Evolutionary conservation across 2,888 invertebrate genomes (phyloP).

Genomic region (Arge pagana): DNA sequence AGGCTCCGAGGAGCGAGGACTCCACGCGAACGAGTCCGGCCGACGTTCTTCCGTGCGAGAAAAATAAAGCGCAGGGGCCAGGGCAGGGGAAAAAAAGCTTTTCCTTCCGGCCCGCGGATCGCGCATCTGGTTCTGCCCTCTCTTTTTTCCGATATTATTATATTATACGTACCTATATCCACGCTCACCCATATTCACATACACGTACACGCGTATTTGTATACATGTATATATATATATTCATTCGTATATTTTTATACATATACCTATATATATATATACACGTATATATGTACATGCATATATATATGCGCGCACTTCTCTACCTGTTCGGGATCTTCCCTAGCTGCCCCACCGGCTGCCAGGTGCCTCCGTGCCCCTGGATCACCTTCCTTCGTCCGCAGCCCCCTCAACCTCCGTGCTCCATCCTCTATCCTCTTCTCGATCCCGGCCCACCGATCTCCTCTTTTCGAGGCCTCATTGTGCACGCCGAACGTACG

Average conservation of each 20-base stretch:
- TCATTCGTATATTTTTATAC: no score
- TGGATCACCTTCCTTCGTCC: not conserved
- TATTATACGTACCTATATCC: not conserved
- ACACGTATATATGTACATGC: constrained; percentile 1
- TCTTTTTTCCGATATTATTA: constrained; percentile 6
- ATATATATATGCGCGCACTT: constrained; percentile 5
- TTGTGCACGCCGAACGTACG: constrained; percentile 3
- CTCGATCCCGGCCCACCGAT: no score
- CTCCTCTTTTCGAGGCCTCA: no score
- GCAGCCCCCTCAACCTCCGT: constrained; percentile 9
- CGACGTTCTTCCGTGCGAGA: constrained; percentile 12
- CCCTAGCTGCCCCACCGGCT: not conserved
- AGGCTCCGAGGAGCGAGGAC: no score
- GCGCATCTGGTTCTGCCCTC: constrained; percentile 39
- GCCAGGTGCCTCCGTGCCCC: not conserved
- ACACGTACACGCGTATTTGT: not conserved
- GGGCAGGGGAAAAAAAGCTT: constrained; percentile 41
- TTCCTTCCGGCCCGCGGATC: constrained; percentile 43
- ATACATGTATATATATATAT: constrained; percentile 8
- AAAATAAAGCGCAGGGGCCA: no score
- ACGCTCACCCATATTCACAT: no score
- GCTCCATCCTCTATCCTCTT: no score
- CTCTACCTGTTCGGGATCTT: constrained; percentile 21
- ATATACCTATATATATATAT: constrained; percentile 1
- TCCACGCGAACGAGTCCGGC: no score